phyloP scores from a whole-genome alignment of 2,888 invertebrate genomes.

The Diaprepes abbreviatus region DNA sequence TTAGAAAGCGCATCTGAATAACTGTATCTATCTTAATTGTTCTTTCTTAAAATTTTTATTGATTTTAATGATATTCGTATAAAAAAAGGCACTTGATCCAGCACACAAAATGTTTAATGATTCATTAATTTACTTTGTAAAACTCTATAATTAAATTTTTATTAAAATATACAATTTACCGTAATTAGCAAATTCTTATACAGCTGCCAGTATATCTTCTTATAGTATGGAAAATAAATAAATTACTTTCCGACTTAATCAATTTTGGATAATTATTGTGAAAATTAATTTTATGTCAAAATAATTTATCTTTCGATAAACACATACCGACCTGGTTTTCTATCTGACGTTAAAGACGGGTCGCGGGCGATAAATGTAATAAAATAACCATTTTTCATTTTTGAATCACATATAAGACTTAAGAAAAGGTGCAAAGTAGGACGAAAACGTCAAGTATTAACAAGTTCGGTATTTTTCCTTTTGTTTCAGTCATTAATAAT shows the following conservation, averaged over 20 bases:
- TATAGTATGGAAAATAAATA: neutral
- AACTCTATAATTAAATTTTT: too few relatives aligned
- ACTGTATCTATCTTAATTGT: too few relatives aligned
- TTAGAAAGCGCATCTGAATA: too few relatives aligned
- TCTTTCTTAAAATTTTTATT: too few relatives aligned
- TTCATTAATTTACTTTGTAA: too few relatives aligned
- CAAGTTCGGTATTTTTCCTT: constrained; percentile 14
- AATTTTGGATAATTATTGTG: constrained; percentile 15
- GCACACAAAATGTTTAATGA: too few relatives aligned
- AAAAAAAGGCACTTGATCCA: too few relatives aligned
- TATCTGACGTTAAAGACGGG: constrained; percentile 18
- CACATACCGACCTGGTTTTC: constrained; percentile 25
- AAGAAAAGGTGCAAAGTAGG: constrained; percentile 19
- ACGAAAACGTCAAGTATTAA: constrained; percentile 16
- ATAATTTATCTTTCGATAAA: constrained; percentile 26
- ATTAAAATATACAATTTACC: neutral
- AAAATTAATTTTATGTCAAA: constrained; percentile 18
- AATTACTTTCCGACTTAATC: constrained; percentile 9
- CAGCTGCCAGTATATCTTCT: constrained; percentile 1
- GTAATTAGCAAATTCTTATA: neutral
- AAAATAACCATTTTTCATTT: constrained; percentile 39
- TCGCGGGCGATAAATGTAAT: constrained; percentile 23
- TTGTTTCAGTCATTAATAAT: constrained; percentile 25
- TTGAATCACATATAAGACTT: constrained; percentile 12
- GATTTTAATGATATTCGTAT: too few relatives aligned